phyloP scores from a whole-genome alignment of 2,888 invertebrate genomes.

The Phyllotreta striolata region DNA sequence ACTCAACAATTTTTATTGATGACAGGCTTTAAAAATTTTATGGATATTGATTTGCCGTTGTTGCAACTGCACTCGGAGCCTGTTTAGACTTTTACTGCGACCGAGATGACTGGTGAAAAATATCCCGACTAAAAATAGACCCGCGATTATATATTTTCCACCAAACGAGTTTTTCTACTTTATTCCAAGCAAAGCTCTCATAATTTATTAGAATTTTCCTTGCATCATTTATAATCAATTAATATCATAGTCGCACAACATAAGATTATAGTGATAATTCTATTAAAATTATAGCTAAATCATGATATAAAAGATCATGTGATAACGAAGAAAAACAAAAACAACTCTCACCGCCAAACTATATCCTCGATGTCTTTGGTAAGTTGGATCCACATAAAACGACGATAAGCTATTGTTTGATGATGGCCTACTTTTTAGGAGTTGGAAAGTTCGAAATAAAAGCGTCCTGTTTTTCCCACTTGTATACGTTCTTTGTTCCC shows the following conservation, averaged over 20 bases:
- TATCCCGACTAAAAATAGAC: constrained; percentile 2
- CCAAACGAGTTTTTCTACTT: too few relatives aligned
- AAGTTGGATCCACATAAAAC: constrained; percentile 27
- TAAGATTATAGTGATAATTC: too few relatives aligned
- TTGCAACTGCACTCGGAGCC: constrained; percentile 1
- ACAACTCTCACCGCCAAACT: constrained; percentile 19
- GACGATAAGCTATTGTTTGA: constrained; percentile 42
- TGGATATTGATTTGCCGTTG: constrained; percentile 28
- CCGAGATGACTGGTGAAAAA: background rate
- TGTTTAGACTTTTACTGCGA: constrained; percentile 7
- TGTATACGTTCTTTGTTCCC: constrained; percentile 44
- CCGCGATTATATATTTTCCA: too few relatives aligned
- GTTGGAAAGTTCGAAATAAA: constrained; percentile 37
- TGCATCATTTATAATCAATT: too few relatives aligned
- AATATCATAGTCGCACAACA: too few relatives aligned
- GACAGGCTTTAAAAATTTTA: constrained; percentile 28
- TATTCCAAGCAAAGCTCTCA: too few relatives aligned
- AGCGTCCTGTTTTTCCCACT: constrained; percentile 40
- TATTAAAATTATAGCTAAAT: too few relatives aligned
- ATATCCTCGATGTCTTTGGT: constrained; percentile 18
- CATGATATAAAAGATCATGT: background rate
- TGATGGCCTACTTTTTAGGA: constrained; percentile 37
- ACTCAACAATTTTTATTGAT: constrained; percentile 30
- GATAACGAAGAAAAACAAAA: constrained; percentile 24
- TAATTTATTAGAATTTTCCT: too few relatives aligned